Percentiles rank a stretch among this genome's conserved stretches.
Evolutionary conservation across 2,888 invertebrate species (phyloP).

Genomic region (Cheilosia variabilis): DNA sequence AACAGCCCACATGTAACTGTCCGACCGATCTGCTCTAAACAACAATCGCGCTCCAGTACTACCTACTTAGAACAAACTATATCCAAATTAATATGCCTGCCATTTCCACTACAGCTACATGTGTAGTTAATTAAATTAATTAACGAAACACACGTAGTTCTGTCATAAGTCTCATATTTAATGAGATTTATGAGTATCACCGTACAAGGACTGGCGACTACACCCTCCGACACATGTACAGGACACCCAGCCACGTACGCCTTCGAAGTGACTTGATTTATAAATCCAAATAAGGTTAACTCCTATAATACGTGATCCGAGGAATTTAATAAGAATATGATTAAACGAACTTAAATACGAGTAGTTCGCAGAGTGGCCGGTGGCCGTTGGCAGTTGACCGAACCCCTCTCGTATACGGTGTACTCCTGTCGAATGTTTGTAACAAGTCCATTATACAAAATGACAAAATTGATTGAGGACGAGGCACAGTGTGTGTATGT

Average conservation of each 20-base stretch:
- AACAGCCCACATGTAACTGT: background rate
- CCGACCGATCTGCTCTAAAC: no score
- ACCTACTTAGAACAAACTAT: background rate
- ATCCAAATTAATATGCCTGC: constrained; percentile 23
- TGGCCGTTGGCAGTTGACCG: background rate
- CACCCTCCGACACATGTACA: background rate
- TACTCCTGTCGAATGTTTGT: constrained; percentile 11
- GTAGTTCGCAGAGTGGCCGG: constrained; percentile 20
- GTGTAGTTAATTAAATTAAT: constrained; percentile 66
- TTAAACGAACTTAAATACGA: constrained; percentile 60
- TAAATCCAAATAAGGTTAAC: constrained; percentile 54
- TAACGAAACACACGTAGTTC: constrained; percentile 56
- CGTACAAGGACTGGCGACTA: constrained; percentile 19
- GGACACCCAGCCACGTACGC: constrained; percentile 27
- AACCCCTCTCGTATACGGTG: background rate
- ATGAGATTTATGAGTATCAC: constrained; percentile 65
- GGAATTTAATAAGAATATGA: constrained; percentile 67
- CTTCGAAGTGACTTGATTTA: constrained; percentile 66
- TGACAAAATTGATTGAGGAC: constrained; percentile 72
- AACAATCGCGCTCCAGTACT: no score
- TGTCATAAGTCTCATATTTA: constrained; percentile 58
- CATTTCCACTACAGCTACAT: constrained; percentile 19
- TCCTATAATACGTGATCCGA: constrained; percentile 59
- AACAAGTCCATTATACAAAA: constrained; percentile 67
- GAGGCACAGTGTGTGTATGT: constrained; percentile 10